Conservation (phyloP, 23 tunicate species). For the Ascidia mentula region DNA sequence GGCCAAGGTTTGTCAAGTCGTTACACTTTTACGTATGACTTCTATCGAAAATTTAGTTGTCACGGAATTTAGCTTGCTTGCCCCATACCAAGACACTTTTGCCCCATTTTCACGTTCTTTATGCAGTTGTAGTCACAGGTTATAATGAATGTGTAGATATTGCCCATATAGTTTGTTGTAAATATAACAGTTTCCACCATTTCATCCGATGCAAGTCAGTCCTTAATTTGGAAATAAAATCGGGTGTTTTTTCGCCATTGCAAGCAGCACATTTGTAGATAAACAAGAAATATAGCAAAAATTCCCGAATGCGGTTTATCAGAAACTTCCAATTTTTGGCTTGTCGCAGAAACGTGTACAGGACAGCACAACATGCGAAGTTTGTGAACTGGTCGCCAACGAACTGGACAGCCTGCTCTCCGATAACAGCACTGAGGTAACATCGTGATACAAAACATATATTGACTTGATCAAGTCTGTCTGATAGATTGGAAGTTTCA, state of each 20-base stretch:
- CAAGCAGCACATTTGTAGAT: too few relatives aligned
- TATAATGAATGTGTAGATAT: neutral
- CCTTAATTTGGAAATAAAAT: too few relatives aligned
- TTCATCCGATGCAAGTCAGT: too few relatives aligned
- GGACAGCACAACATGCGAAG: neutral
- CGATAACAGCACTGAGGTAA: slow-evolving; percentile 10
- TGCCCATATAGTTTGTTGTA: neutral
- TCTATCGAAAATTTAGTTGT: neutral
- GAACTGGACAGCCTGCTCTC: neutral
- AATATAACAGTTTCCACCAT: too few relatives aligned
- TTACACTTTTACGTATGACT: neutral
- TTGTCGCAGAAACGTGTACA: neutral
- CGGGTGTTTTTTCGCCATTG: too few relatives aligned
- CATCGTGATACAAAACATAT: too few relatives aligned
- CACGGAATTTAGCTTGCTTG: neutral
- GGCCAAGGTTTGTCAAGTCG: neutral
- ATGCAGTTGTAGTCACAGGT: neutral
- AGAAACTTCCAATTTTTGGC: too few relatives aligned
- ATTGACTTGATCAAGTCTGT: too few relatives aligned
- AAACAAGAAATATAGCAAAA: too few relatives aligned
- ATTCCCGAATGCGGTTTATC: too few relatives aligned
- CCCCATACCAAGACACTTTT: neutral
- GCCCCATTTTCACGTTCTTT: neutral
- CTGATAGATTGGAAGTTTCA: too few relatives aligned
- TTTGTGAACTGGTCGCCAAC: neutral